Evolutionary conservation across 2,888 invertebrate genomes (phyloP), one percentile per base, ranked within the genome.

Genomic region (Lacanobia wlatinum): DNA sequence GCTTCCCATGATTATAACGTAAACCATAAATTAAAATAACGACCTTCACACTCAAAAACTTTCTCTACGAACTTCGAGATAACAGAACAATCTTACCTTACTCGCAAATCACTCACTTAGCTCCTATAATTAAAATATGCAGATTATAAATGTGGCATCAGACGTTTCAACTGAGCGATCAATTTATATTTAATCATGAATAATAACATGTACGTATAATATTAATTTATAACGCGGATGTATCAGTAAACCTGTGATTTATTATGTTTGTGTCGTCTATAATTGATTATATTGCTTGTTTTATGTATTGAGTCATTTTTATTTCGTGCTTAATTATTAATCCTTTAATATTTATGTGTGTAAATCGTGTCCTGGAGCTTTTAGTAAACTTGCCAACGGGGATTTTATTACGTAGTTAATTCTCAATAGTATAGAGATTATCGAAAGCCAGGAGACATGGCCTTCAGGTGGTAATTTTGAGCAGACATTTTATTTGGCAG

Each of bases 141-240:
- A 77, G 58, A 77, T 69, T 56, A 78, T 60, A 72, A 69, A 73
- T 63, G 58, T 72, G 56, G 48, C 53, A 78, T 53, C 63, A 38
- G 60, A 69, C 59, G 59, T 12, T 69, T 58, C 52, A 52, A 62
- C 66, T 73, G 52, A 58, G 43, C 67, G 66, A 80, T 77, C 73
- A 72, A 78, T 76, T 61, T 78, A 64, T 78, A 64, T 78, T 72
- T 78, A 70, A 78, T 77, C 60, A 62, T 77, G 73, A 76, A 73
- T 73, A 71, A 69, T 76, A 68, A 62, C 65, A 66, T 43, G 62
- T 74, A 76, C 64, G 73, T 48, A 77, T 76, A 70, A 65, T 67
- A 78, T 80, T 70, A 76, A 84, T 83, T 83, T 81, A 84, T 68
- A 83, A 83, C 76, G 69, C 81, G 85, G 83, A 83, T 83, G 78